Evolutionary conservation across 2,113 vertebrate genomes (phyloP).

Genomic region (Amia ocellicauda): DNA sequence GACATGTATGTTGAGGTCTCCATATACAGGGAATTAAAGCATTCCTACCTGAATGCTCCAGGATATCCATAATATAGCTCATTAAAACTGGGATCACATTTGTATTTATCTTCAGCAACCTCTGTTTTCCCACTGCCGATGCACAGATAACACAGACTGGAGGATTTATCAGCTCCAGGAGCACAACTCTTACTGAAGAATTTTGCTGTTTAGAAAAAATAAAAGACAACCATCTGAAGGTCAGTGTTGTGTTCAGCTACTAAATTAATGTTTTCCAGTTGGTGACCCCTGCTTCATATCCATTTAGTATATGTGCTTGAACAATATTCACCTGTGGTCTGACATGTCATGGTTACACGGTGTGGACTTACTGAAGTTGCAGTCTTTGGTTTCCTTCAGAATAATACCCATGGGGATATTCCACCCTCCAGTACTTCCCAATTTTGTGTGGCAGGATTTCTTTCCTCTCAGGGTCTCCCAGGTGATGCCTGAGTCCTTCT

Average conservation of each 20-base stretch:
- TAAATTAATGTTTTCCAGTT: neutral
- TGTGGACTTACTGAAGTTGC: slow-evolving; percentile 71
- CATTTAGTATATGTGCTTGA: neutral
- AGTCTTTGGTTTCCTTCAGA: slow-evolving; percentile 49
- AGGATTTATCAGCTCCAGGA: slow-evolving; percentile 65
- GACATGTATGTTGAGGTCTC: no score
- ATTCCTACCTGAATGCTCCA: slow-evolving; percentile 75
- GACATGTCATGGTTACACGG: neutral
- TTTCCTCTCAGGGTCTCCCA: slow-evolving; percentile 71
- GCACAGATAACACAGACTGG: slow-evolving; percentile 74
- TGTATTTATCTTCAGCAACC: slow-evolving; percentile 39
- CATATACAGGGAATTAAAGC: no score
- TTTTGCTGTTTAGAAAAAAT: slow-evolving; percentile 38
- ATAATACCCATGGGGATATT: slow-evolving; percentile 76
- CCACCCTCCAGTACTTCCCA: slow-evolving; percentile 82
- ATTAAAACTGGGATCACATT: slow-evolving; percentile 61
- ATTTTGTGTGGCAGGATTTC: slow-evolving; percentile 78
- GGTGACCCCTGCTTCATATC: neutral
- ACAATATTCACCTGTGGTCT: no score
- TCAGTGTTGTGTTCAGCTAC: neutral
- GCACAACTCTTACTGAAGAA: slow-evolving; percentile 79
- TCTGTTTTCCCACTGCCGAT: slow-evolving; percentile 34
- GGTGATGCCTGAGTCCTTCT: slow-evolving; percentile 51
- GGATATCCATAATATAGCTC: slow-evolving; percentile 77
- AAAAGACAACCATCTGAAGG: neutral